A percentile compares a stretch with the other conserved stretches of the same genome.
phyloP scores from a whole-genome alignment of 2,888 invertebrate species.

The Poecilobothrus nobilitatus region DNA sequence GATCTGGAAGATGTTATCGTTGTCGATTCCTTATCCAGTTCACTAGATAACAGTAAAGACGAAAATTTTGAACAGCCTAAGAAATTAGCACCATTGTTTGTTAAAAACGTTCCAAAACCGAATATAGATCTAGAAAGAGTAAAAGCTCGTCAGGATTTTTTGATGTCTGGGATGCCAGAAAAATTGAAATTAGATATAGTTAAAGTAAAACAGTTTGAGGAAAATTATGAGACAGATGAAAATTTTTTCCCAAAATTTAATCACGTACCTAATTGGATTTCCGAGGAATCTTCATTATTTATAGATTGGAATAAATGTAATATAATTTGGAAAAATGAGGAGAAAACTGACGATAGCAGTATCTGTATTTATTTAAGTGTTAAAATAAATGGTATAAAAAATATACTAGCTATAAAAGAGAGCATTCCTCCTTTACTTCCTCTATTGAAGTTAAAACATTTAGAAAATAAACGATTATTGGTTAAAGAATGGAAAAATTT shows the following conservation, averaged over 20 bases:
- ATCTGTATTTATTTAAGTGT: slow-evolving; percentile 5
- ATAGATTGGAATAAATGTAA: slow-evolving; percentile 21
- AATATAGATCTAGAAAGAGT: slow-evolving; percentile 50
- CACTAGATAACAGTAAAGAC: not conserved
- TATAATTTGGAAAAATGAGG: slow-evolving; percentile 20
- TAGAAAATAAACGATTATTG: slow-evolving; percentile 40
- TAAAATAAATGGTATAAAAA: not conserved
- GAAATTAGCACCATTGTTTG: slow-evolving; percentile 66
- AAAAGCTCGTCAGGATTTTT: slow-evolving; percentile 59
- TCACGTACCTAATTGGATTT: slow-evolving; percentile 53
- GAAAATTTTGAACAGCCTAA: slow-evolving; percentile 29
- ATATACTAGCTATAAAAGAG: slow-evolving; percentile 18
- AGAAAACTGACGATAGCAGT: slow-evolving; percentile 17
- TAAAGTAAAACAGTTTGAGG: slow-evolving; percentile 45
- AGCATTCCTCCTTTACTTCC: not conserved
- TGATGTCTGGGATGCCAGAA: slow-evolving; percentile 64
- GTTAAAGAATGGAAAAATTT: slow-evolving; percentile 49
- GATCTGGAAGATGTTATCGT: not conserved
- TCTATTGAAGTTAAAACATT: slow-evolving; percentile 27
- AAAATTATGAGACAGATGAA: slow-evolving; percentile 35
- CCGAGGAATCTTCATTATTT: slow-evolving; percentile 21
- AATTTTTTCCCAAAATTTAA: slow-evolving; percentile 54
- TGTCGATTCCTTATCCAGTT: not conserved
- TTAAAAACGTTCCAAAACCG: slow-evolving; percentile 47
- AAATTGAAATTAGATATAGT: slow-evolving; percentile 50